phyloP scores from a whole-genome alignment of 2,888 invertebrate genomes.

The Sthenelais limicola region DNA sequence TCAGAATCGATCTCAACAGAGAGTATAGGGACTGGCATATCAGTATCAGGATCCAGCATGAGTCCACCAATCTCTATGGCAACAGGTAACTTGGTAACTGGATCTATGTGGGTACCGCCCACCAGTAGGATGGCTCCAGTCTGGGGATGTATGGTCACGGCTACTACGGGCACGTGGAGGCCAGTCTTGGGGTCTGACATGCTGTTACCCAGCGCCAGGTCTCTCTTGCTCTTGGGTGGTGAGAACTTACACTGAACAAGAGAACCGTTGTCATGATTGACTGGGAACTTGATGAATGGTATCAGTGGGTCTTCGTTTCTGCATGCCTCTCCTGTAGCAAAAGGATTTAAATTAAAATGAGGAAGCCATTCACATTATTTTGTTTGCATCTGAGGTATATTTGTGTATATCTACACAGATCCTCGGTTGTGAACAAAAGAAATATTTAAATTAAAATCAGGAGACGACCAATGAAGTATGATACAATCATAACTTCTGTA shows the following conservation, averaged over 20 bases:
- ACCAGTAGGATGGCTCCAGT: conserved; percentile 63
- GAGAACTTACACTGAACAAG: conserved; percentile 60
- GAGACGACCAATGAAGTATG: no score
- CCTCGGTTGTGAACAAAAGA: no score
- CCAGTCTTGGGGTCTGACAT: conserved; percentile 65
- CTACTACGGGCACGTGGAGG: conserved; percentile 67
- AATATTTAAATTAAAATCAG: no score
- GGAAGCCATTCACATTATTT: no score
- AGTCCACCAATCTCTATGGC: conserved; percentile 68
- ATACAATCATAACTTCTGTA: no score
- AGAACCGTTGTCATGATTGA: conserved; percentile 55
- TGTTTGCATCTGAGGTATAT: no score
- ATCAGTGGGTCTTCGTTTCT: conserved; percentile 61
- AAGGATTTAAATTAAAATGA: no score
- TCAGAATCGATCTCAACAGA: conserved; percentile 63
- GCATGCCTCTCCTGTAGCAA: conserved; percentile 64
- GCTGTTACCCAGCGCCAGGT: conserved; percentile 63
- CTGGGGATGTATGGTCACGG: conserved; percentile 66
- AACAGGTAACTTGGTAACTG: conserved; percentile 67
- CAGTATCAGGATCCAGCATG: conserved; percentile 66
- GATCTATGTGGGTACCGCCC: conserved; percentile 67
- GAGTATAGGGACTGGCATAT: conserved; percentile 66
- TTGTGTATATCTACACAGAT: no score
- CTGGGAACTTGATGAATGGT: conserved; percentile 66
- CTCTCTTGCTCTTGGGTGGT: conserved; percentile 59